These are phyloP conservation scores for Bombus superbus DNA, from an alignment of 1,140 invertebrate genomes.

Conservation along the genomic window DNA sequence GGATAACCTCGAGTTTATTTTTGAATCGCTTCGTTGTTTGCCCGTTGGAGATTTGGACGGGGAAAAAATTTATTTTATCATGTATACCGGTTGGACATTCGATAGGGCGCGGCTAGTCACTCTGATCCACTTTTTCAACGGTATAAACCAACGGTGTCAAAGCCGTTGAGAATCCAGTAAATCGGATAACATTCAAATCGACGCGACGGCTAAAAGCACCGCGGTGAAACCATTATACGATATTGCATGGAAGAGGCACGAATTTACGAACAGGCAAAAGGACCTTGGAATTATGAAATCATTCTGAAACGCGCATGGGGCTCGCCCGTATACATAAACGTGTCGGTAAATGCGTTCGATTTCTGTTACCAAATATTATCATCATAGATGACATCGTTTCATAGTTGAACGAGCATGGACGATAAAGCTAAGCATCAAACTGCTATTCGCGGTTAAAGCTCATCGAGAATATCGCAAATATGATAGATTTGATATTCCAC, in stretches of 20 bases:
- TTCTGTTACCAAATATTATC: constrained; percentile 8
- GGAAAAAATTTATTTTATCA: constrained; percentile 31
- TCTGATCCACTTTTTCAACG: constrained; percentile 33
- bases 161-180: constrained; percentile 31
- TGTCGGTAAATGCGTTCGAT: neutral
- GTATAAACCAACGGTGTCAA: constrained; percentile 47
- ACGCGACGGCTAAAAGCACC: constrained; percentile 25
- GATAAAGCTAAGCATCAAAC: constrained; percentile 5
- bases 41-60: neutral
- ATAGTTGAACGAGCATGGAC: neutral
- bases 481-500: neutral
- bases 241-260: neutral
- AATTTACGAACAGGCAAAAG: neutral
- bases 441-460: neutral
- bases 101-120: constrained; percentile 32
- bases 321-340: neutral
- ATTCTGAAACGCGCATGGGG: neutral
- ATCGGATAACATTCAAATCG: constrained; percentile 47
- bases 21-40: constrained; percentile 24
- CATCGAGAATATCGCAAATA: neutral
- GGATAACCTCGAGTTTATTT: constrained; percentile 33
- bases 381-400: neutral
- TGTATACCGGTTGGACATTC: constrained; percentile 21
- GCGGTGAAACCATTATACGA: constrained; percentile 32
- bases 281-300: constrained; percentile 15